Conservation (phyloP, 2,797 vertebrate species). For the Acrossocheilus fasciatus region DNA sequence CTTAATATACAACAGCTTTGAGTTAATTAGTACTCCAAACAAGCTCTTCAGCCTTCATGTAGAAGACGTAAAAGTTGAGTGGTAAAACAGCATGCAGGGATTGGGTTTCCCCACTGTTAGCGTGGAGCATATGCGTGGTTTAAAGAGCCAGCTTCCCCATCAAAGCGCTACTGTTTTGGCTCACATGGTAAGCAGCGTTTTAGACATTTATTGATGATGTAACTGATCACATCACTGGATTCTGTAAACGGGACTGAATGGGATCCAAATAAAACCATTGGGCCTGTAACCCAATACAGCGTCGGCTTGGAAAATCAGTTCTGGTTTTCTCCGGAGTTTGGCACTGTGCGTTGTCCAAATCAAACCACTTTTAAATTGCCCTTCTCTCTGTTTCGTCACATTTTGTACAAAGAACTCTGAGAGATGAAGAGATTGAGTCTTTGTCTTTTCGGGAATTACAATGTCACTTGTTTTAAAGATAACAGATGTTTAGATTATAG, state of each 20-base stretch:
- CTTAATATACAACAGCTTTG: constrained; percentile 79
- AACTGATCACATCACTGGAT: constrained; percentile 81
- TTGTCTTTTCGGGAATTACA: constrained; percentile 83
- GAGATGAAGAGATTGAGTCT: constrained; percentile 76
- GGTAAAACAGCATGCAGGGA: constrained; percentile 70
- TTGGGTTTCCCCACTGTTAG: constrained; percentile 75
- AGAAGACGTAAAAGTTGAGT: constrained; percentile 71
- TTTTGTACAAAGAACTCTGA: constrained; percentile 68
- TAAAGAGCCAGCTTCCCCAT: constrained; percentile 77
- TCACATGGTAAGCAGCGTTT: constrained; percentile 66
- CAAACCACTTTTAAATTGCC: constrained; percentile 82
- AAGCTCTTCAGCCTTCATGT: constrained; percentile 71
- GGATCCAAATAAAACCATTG: constrained; percentile 81
- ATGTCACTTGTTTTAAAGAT: constrained; percentile 86
- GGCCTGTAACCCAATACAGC: constrained; percentile 80
- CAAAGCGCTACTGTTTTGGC: constrained; percentile 79
- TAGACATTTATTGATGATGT: constrained; percentile 81
- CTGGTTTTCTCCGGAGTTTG: constrained; percentile 77
- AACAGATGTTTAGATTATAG: constrained; percentile 84
- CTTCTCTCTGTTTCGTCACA: constrained; percentile 72
- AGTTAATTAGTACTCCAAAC: constrained; percentile 80
- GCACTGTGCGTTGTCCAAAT: constrained; percentile 77
- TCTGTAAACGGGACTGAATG: constrained; percentile 70
- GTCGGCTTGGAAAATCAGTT: constrained; percentile 71
- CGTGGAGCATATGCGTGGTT: constrained; percentile 74